A percentile compares a stretch with the other conserved stretches of the same genome.
phyloP scores from a whole-genome alignment of 30 jellyfish, hydroid and myxozoan species.

The Pseudorhiza aurosa region DNA sequence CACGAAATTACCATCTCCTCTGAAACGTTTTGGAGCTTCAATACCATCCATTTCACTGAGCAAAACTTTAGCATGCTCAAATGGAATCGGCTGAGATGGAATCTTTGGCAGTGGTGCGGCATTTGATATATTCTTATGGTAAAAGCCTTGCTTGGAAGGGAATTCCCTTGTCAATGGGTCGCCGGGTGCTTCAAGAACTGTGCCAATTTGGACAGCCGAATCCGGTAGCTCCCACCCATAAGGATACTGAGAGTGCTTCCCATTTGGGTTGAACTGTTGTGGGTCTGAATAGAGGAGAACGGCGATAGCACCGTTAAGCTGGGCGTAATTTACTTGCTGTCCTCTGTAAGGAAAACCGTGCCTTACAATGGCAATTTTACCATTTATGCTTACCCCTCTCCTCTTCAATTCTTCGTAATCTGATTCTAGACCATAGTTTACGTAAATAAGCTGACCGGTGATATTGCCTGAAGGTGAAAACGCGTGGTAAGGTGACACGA shows the following conservation, averaged over 20 bases:
- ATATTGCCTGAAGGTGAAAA: slow-evolving; percentile 17
- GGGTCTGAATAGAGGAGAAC: slow-evolving; percentile 73
- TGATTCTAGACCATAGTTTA: slow-evolving; percentile 67
- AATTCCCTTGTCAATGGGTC: slow-evolving; percentile 75
- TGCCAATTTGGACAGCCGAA: slow-evolving; percentile 69
- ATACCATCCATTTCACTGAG: slow-evolving; percentile 12
- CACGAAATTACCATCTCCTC: background rate
- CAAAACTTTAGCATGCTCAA: slow-evolving; percentile 14
- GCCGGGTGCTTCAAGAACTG: slow-evolving; percentile 55
- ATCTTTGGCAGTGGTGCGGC: slow-evolving; percentile 24
- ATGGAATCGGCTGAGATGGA: slow-evolving; percentile 23
- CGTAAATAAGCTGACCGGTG: slow-evolving; percentile 79
- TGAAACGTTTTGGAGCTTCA: background rate
- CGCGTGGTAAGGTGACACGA: slow-evolving; percentile 9
- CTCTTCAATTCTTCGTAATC: slow-evolving; percentile 52
- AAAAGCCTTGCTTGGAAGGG: slow-evolving; percentile 53
- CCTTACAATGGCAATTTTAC: slow-evolving; percentile 73
- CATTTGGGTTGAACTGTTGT: slow-evolving; percentile 48
- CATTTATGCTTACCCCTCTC: slow-evolving; percentile 32
- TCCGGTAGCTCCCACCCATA: slow-evolving; percentile 77
- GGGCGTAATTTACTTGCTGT: slow-evolving; percentile 49
- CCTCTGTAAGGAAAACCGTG: slow-evolving; percentile 83
- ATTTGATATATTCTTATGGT: background rate
- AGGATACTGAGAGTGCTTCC: slow-evolving; percentile 45
- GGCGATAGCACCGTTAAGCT: slow-evolving; percentile 67